Conservation (phyloP, 2,113 vertebrate genomes). For the Cranoglanis bouderius region DNA sequence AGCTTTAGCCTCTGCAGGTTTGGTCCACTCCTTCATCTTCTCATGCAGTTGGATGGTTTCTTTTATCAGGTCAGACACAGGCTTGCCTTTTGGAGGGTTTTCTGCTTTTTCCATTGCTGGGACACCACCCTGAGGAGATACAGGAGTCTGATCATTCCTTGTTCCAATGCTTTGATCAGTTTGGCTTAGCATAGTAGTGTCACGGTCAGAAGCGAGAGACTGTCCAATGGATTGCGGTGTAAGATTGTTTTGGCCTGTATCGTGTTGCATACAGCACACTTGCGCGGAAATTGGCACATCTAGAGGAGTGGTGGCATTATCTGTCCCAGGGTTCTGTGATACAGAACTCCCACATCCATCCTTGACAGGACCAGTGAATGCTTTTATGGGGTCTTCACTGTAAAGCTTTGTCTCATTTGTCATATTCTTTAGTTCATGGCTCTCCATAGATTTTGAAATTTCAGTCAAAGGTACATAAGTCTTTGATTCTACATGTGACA, state of each 20-base stretch:
- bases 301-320: conserved; percentile 28
- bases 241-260: conserved; percentile 38
- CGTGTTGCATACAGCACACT: conserved; percentile 42
- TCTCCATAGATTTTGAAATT: not conserved
- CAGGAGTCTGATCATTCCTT: conserved; percentile 43
- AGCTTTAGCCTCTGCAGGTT: conserved; percentile 59
- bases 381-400: not conserved
- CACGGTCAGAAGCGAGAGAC: conserved; percentile 21
- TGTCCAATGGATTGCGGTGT: conserved; percentile 18
- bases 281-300: conserved; percentile 14
- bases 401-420: not conserved
- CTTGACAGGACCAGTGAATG: not conserved
- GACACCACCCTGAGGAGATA: not conserved
- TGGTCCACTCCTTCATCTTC: conserved; percentile 69
- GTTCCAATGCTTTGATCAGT: conserved; percentile 37
- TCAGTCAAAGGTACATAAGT: not conserved
- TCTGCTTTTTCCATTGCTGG: conserved; percentile 51
- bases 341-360: not conserved
- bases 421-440: not conserved
- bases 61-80: conserved; percentile 75
- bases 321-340: conserved; percentile 8
- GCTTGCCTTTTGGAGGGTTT: conserved; percentile 58
- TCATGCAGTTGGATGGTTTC: conserved; percentile 72
- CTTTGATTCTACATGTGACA: conserved; percentile 16
- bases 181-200: conserved; percentile 35